Base-by-base conservation (phyloP, 2,113 vertebrate species). In the Paedocypris sp. region DNA sequence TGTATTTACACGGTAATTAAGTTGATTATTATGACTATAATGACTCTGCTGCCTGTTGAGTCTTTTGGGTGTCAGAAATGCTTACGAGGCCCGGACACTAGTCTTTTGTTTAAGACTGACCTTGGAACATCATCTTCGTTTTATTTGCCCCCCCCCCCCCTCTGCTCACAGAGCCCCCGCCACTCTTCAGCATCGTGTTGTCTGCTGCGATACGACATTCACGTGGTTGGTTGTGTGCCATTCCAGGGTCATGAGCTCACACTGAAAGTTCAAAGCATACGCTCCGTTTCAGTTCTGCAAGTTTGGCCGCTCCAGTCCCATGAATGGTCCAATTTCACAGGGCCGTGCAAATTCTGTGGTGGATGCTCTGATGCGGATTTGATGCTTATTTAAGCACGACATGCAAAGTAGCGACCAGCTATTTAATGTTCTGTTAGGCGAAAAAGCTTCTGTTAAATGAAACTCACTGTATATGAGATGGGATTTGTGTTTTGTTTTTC, bases 231-330 rank as follows among this genome's bases (percentile, higher is more conserved):
- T 26, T 35, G 28, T 60, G 47, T 47, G 64, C 73, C 25, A 66
- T 62, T 68, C 12, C n/a, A 0, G 65, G 62, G 58, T 73, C 64
- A 56, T 35, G 18, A 19, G 13, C 50, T 10, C 18, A 36, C 39
- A 38, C 38, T 54, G 41, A n/a, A 56, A 19, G 35, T 41, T 56
- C 33, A 43, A 43, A 31, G 26, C 18, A 2, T 57, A 6, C 28
- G 49, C 9, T 20, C 28, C 42, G 20, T 60, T 45, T 28, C 22
- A 15, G 43, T 22, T 19, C 54, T n/a, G 36, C 52, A 19, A 53
- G 39, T 53, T 51, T 46, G 22, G 64, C 28, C 36, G 35, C 8
- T 13, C 23, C n/a, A 19, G 25, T 58, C 20, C n/a, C 11, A 10
- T 31, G 59, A 53, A 29, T 43, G 51, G 52, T 15, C 22, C 25